phyloP scores from a whole-genome alignment of 2,797 vertebrate species.

The Lagodon rhomboides region DNA sequence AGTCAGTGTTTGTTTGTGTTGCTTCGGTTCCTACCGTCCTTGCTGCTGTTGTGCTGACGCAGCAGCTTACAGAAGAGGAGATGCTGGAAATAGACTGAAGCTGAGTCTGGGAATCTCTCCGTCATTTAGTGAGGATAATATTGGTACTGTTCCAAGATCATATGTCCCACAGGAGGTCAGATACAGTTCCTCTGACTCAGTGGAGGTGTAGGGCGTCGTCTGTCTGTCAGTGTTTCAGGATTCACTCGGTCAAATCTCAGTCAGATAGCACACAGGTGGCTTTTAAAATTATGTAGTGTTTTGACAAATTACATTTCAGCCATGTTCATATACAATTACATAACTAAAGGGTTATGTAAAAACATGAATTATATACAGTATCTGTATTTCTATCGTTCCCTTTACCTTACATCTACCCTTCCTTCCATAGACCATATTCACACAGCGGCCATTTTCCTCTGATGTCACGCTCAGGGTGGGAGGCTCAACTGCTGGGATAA shows the following conservation, averaged over 20 bases:
- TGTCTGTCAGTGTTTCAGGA: slow-evolving; percentile 34
- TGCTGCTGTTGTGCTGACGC: slow-evolving; percentile 34
- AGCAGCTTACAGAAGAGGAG: slow-evolving; percentile 10
- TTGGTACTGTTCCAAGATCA: slow-evolving; percentile 52
- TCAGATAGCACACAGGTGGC: not conserved
- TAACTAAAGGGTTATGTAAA: not conserved
- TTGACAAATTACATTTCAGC: not conserved
- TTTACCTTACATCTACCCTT: not conserved
- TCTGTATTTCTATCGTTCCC: not conserved
- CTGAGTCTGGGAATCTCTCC: slow-evolving; percentile 62
- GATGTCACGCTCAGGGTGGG: too few relatives aligned
- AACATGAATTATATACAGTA: not conserved
- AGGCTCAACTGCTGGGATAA: too few relatives aligned
- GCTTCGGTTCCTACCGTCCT: not conserved
- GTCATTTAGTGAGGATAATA: slow-evolving; percentile 34
- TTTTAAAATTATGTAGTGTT: slow-evolving; percentile 1
- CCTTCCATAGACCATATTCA: too few relatives aligned
- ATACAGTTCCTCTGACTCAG: slow-evolving; percentile 55
- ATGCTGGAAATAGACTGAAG: slow-evolving; percentile 47
- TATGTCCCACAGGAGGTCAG: slow-evolving; percentile 68
- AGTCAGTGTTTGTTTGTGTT: not conserved
- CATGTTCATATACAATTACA: not conserved
- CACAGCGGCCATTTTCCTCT: too few relatives aligned
- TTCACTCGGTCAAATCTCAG: slow-evolving; percentile 30
- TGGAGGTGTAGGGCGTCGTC: slow-evolving; percentile 33